Conservation (phyloP, 2,113 vertebrate genomes). For the Turnix velox region DNA sequence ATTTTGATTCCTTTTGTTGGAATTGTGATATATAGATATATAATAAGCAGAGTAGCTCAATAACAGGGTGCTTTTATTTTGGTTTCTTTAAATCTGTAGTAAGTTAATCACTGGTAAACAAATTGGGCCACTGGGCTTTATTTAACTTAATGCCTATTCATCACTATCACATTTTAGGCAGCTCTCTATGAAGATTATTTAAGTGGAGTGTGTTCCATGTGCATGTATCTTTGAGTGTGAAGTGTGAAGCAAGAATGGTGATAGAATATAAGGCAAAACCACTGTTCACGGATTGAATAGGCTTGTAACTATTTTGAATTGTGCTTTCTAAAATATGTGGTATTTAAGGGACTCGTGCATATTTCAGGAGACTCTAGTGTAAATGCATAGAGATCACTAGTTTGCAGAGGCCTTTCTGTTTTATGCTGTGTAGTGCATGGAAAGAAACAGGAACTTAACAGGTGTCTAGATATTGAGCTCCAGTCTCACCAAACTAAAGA, state of each 20-base stretch:
- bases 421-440: background rate
- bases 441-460: background rate
- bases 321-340: background rate
- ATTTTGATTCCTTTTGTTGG: background rate
- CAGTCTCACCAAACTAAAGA: background rate
- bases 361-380: background rate
- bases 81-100: background rate
- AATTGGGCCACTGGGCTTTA: background rate
- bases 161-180: background rate
- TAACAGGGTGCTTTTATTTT: background rate
- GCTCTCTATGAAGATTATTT: background rate
- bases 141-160: background rate
- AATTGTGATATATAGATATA: no score
- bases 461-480: background rate
- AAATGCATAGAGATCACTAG: background rate
- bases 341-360: background rate
- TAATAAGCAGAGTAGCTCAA: background rate
- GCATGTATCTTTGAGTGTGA: background rate
- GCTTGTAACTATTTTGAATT: background rate
- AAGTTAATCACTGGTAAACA: background rate
- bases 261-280: background rate
- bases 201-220: background rate
- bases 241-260: background rate
- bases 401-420: conserved; percentile 48
- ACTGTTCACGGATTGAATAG: background rate